Evolutionary conservation across 37 sponge, comb jelly and placozoan genomes (phyloP).

Genomic region (Beroe forskalii): DNA sequence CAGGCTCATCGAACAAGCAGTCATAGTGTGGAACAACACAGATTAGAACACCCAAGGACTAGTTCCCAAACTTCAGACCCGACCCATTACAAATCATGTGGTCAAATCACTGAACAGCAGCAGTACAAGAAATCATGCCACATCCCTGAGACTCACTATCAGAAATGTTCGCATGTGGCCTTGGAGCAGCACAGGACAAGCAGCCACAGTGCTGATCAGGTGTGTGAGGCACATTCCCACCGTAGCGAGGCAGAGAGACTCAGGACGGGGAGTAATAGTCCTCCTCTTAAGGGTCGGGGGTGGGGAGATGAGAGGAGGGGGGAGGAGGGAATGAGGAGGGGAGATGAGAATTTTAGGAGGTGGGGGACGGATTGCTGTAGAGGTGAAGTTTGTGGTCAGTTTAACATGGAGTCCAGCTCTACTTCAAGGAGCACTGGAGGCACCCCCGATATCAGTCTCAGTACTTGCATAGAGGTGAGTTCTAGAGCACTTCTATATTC

Average conservation of each 20-base stretch:
- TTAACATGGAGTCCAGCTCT: not conserved
- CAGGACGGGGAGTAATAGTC: not conserved
- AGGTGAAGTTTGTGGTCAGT: not conserved
- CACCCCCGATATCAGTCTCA: slow-evolving; percentile 29
- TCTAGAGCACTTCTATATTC: not conserved
- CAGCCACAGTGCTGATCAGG: not conserved
- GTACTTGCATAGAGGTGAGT: slow-evolving; percentile 28
- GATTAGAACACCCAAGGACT: not conserved
- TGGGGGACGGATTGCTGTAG: not conserved
- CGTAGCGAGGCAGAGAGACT: not conserved
- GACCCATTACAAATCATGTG: not conserved
- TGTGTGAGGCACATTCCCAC: not conserved
- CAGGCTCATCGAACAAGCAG: not conserved
- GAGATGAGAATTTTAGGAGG: not conserved
- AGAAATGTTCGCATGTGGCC: not conserved
- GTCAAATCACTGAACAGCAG: not conserved
- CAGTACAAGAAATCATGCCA: not conserved
- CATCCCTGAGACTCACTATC: not conserved
- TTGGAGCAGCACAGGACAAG: not conserved
- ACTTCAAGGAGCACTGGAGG: slow-evolving; percentile 19
- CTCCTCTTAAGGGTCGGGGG: not conserved
- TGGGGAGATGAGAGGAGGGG: not conserved
- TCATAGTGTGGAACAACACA: not conserved
- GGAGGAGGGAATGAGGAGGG: not conserved
- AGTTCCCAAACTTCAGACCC: not conserved